Conservation (phyloP, 2,888 invertebrate genomes). For the Volucella inflata region DNA sequence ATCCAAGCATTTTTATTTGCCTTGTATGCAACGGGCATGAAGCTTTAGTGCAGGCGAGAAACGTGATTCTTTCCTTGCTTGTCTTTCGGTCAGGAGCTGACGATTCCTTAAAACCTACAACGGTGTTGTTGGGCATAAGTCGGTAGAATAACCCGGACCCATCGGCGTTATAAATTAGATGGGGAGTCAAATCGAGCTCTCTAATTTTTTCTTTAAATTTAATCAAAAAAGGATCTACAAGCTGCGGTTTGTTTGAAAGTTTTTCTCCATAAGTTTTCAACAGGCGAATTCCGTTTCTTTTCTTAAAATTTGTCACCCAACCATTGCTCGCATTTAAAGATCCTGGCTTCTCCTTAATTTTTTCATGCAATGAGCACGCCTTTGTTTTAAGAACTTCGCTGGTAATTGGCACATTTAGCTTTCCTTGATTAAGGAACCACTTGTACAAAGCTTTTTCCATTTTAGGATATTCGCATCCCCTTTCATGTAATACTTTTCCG, state of each 20-base stretch:
- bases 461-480: too few relatives aligned
- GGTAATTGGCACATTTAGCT: slow-evolving; percentile 2
- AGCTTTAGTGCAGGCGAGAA: slow-evolving; percentile 72
- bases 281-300: slow-evolving; percentile 26
- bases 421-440: too few relatives aligned
- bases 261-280: slow-evolving; percentile 42
- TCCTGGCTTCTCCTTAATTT: too few relatives aligned
- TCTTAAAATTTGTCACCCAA: slow-evolving; percentile 26
- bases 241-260: slow-evolving; percentile 30
- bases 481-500: too few relatives aligned
- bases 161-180: slow-evolving; percentile 72
- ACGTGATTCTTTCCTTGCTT: slow-evolving; percentile 64
- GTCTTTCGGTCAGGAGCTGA: slow-evolving; percentile 44
- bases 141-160: slow-evolving; percentile 70
- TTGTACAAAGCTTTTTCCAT: too few relatives aligned
- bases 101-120: slow-evolving; percentile 56
- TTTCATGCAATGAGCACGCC: too few relatives aligned
- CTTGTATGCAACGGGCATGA: slow-evolving; percentile 66
- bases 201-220: slow-evolving; percentile 22
- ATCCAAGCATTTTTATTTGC: slow-evolving; percentile 70
- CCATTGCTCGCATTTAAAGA: too few relatives aligned
- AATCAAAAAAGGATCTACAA: slow-evolving; percentile 13
- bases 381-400: slow-evolving; percentile 15
- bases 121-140: slow-evolving; percentile 61
- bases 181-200: slow-evolving; percentile 40